Percentiles rank a stretch among this genome's conserved stretches.
These are phyloP conservation scores for Chinchilla lanigera DNA, from an alignment of 2,113 vertebrate species.

Conservation along the genomic window DNA sequence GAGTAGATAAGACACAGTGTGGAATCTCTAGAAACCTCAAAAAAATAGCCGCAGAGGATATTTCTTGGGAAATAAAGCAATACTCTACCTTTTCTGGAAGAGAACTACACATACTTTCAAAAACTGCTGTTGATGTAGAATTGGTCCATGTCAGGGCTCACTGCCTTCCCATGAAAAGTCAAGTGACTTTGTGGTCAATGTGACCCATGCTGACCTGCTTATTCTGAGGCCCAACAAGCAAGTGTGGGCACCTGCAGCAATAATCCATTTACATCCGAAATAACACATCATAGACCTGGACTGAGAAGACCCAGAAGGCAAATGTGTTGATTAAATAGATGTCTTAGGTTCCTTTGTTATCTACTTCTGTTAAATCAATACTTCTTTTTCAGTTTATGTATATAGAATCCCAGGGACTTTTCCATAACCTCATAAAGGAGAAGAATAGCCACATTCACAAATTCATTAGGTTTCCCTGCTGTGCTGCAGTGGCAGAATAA, in stretches of 20 bases:
- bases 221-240: not conserved
- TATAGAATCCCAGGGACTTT: not conserved
- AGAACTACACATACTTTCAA: not conserved
- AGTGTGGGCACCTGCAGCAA: not conserved
- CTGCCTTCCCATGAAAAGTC: not conserved
- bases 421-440: not conserved
- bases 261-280: not conserved
- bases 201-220: not conserved
- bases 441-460: not conserved
- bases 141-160: not conserved
- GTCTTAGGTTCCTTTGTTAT: not conserved
- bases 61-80: not conserved
- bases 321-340: not conserved
- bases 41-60: not conserved
- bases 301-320: not conserved
- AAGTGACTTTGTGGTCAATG: not conserved
- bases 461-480: too few relatives aligned
- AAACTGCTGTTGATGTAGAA: rapidly evolving
- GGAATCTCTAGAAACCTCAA: too few relatives aligned
- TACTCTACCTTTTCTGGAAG: not conserved
- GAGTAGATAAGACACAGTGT: not conserved
- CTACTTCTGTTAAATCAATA: not conserved
- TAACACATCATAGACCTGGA: not conserved
- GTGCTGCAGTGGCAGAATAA: not conserved
- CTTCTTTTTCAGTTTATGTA: not conserved